Conservation (phyloP, 2,888 invertebrate species). For the Xiphydria camelus region DNA sequence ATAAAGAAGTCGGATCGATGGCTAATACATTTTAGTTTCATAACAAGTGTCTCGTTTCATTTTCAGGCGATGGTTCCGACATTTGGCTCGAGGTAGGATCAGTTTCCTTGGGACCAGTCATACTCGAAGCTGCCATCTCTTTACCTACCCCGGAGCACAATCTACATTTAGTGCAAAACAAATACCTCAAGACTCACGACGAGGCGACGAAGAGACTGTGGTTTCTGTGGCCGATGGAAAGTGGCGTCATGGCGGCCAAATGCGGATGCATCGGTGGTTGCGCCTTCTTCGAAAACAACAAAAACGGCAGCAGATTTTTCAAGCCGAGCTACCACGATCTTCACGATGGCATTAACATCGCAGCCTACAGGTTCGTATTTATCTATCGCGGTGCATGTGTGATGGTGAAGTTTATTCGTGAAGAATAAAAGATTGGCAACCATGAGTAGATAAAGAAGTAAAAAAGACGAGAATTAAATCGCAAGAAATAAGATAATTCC, state of each 20-base stretch:
- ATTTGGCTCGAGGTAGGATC: constrained; percentile 93
- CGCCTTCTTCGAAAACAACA: constrained; percentile 90
- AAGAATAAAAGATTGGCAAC: no score
- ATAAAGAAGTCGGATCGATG: no score
- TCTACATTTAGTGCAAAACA: constrained; percentile 78
- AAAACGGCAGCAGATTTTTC: constrained; percentile 86
- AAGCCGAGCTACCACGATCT: constrained; percentile 81
- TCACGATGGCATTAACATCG: constrained; percentile 81
- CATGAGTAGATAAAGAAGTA: no score
- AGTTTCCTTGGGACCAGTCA: constrained; percentile 84
- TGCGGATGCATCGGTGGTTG: constrained; percentile 98
- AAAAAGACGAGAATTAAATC: no score
- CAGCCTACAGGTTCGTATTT: constrained; percentile 66
- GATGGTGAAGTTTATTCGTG: no score
- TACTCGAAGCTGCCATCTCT: constrained; percentile 87
- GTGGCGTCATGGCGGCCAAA: constrained; percentile 66
- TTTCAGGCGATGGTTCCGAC: constrained; percentile 61
- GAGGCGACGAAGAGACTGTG: constrained; percentile 83
- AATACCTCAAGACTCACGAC: constrained; percentile 82
- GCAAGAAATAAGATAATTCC: no score
- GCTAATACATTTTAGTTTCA: no score
- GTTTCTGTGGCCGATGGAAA: constrained; percentile 88
- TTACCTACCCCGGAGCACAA: constrained; percentile 77
- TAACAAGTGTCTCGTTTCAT: no score
- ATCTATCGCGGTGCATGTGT: no score